Evolutionary conservation across 2,113 vertebrate species (phyloP).

Genomic region (Plecturocebus donacophilus): DNA sequence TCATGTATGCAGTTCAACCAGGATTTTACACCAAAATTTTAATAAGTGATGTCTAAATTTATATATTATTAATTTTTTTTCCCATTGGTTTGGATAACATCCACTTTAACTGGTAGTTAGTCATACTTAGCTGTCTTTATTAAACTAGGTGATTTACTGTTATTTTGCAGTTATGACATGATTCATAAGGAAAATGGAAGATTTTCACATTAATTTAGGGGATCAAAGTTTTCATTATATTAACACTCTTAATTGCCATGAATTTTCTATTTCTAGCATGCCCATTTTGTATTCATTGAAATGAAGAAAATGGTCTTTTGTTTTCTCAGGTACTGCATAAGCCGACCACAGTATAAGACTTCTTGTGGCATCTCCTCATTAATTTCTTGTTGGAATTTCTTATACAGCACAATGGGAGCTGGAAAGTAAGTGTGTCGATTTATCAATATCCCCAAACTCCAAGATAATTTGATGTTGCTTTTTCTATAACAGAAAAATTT

Average conservation of each 20-base stretch:
- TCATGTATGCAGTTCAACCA: not conserved
- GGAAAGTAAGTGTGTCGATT: constrained; percentile 89
- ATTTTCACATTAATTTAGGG: not conserved
- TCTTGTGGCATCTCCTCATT: constrained; percentile 99
- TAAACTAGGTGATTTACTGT: constrained; percentile 22
- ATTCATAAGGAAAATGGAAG: not conserved
- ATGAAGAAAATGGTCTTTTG: not conserved
- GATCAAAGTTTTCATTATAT: not conserved
- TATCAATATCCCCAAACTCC: not conserved
- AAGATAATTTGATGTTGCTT: not conserved
- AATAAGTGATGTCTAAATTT: not conserved
- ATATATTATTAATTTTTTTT: not conserved
- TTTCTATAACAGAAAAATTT: not conserved
- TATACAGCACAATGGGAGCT: constrained; percentile 96
- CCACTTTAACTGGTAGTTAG: not conserved
- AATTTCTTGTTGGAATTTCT: constrained; percentile 98
- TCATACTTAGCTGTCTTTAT: not conserved
- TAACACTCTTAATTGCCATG: not conserved
- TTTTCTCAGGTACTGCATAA: constrained; percentile 95
- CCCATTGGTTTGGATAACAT: not conserved
- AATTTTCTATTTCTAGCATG: not conserved
- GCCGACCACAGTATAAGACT: constrained; percentile 98
- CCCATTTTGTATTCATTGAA: not conserved
- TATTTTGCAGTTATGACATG: not conserved
- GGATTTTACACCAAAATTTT: not conserved